These are phyloP conservation scores for Ricordea florida DNA, from an alignment of 92 coral and sea anemone genomes.

Conservation along the genomic window DNA sequence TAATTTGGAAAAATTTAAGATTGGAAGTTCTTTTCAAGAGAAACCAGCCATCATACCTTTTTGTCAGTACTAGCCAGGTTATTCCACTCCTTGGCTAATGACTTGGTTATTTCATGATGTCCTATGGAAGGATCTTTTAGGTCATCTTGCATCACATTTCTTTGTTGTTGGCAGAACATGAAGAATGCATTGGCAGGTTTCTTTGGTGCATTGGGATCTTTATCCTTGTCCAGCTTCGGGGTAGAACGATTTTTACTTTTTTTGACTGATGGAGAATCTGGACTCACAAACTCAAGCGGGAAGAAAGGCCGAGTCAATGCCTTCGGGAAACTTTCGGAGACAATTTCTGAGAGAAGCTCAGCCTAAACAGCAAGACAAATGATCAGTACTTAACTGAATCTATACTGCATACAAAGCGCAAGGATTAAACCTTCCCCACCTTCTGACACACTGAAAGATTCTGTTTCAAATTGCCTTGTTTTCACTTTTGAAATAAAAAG, in stretches of 20 bases:
- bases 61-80: slow-evolving; percentile 87
- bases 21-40: not conserved
- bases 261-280: slow-evolving; percentile 68
- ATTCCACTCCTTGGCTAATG: slow-evolving; percentile 97
- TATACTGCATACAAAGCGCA: too few species aligned
- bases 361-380: slow-evolving; percentile 14
- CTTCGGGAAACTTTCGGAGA: slow-evolving; percentile 49
- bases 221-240: slow-evolving; percentile 80
- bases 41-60: slow-evolving; percentile 56
- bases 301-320: slow-evolving; percentile 32
- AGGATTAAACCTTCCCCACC: too few species aligned
- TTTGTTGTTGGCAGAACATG: slow-evolving; percentile 96
- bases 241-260: slow-evolving; percentile 70
- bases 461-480: too few species aligned
- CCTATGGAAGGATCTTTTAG: slow-evolving; percentile 92
- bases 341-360: slow-evolving; percentile 72
- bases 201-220: slow-evolving; percentile 97
- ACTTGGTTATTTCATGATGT: slow-evolving; percentile 94
- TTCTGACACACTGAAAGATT: too few species aligned
- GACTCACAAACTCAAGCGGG: slow-evolving; percentile 41
- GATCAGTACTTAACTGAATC: too few species aligned
- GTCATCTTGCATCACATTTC: slow-evolving; percentile 92
- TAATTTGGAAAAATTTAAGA: too few species aligned
- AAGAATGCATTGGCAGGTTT: slow-evolving; percentile 99
- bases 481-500: too few species aligned